Conservation (phyloP, 2,888 invertebrate species). For the Chrysodeixis includens region DNA sequence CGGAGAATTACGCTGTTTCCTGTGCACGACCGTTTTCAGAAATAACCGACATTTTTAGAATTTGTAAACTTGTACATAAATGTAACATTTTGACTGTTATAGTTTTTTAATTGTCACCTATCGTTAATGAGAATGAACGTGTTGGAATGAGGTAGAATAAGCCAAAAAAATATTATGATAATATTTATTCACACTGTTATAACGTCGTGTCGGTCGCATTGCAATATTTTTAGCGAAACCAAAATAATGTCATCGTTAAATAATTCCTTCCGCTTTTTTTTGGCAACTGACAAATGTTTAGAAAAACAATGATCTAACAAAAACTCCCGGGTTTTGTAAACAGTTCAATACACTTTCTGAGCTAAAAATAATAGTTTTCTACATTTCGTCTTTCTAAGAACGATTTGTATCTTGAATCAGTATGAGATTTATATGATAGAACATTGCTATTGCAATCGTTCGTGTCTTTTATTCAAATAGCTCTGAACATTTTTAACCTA, state of each 20-base stretch:
- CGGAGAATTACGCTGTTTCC: conserved; percentile 22
- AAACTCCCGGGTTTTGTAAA: conserved; percentile 21
- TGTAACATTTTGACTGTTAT: neutral
- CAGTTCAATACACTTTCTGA: conserved; percentile 32
- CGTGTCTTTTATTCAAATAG: neutral
- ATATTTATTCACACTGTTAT: conserved; percentile 6
- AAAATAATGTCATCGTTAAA: conserved; percentile 17
- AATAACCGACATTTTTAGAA: conserved; percentile 1
- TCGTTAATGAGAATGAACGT: neutral
- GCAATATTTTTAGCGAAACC: conserved; percentile 26
- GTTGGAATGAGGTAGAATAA: neutral
- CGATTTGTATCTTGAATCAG: conserved; percentile 7
- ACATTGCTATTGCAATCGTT: neutral
- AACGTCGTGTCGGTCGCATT: conserved; percentile 5
- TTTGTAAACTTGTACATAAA: neutral
- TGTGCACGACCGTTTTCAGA: neutral
- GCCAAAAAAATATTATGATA: neutral
- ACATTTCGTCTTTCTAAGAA: conserved; percentile 9
- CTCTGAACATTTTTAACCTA: neutral
- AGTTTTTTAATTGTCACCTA: neutral
- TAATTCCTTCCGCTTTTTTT: conserved; percentile 13
- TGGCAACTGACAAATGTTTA: conserved; percentile 42
- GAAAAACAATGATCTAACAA: conserved; percentile 47
- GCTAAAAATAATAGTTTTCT: conserved; percentile 25
- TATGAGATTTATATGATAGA: neutral